Percentiles rank a stretch among this genome's conserved stretches.
These are phyloP conservation scores for Lycia hirtaria DNA, from an alignment of 2,888 invertebrate species.

Conservation along the genomic window DNA sequence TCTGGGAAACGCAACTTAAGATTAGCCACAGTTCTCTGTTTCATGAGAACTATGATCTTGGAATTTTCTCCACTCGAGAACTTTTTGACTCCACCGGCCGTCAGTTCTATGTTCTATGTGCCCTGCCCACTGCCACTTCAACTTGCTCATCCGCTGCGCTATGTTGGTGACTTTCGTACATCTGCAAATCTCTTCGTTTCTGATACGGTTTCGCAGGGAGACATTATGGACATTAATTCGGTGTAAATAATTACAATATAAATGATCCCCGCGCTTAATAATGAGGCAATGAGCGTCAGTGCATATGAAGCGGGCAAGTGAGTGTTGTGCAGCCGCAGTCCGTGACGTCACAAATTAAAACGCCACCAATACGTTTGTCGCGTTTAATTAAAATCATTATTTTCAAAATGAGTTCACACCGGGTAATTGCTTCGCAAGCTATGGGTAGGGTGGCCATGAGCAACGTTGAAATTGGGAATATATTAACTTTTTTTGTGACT, in stretches of 20 bases:
- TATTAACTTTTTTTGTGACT: not conserved
- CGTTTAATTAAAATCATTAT: slow-evolving; percentile 57
- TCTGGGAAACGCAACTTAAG: too few species aligned
- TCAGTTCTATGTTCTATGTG: too few species aligned
- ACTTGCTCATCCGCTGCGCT: too few species aligned
- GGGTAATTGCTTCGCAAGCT: slow-evolving; percentile 51
- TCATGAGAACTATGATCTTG: too few species aligned
- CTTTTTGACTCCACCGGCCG: too few species aligned
- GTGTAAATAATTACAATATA: not conserved
- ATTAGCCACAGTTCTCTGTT: too few species aligned
- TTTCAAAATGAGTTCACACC: slow-evolving; percentile 48
- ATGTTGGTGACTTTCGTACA: too few species aligned
- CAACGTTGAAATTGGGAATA: not conserved
- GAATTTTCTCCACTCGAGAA: too few species aligned
- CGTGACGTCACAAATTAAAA: slow-evolving; percentile 31
- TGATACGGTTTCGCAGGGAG: too few species aligned
- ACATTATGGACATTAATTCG: too few species aligned
- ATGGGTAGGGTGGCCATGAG: slow-evolving; percentile 30
- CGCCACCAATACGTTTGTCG: slow-evolving; percentile 44
- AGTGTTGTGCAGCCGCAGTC: slow-evolving; percentile 13
- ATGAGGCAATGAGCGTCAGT: slow-evolving; percentile 14
- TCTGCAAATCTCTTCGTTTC: too few species aligned
- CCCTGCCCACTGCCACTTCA: too few species aligned
- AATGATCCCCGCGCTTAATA: not conserved
- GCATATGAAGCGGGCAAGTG: slow-evolving; percentile 5